Percentiles rank a stretch among this genome's conserved stretches.
Conservation (phyloP, 2,797 vertebrate genomes). For the Leontocebus nigricollis region DNA sequence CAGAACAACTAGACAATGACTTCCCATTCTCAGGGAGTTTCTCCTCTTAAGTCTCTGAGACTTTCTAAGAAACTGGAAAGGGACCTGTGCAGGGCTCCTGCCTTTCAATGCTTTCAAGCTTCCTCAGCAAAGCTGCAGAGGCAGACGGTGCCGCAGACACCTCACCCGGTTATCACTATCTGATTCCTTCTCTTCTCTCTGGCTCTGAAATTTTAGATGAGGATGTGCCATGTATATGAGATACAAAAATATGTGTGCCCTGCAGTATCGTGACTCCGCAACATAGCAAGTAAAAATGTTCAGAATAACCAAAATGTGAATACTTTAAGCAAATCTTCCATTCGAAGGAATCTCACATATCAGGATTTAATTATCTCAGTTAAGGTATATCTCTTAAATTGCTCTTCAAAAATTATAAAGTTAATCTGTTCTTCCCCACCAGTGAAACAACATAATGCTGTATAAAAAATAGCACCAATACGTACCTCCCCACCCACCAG, state of each 20-base stretch:
- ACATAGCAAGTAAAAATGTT: neutral
- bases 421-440: neutral
- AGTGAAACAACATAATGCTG: neutral
- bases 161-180: neutral
- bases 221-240: neutral
- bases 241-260: rapidly evolving
- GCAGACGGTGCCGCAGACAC: neutral
- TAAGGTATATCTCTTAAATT: neutral
- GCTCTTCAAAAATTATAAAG: neutral
- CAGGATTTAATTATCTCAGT: neutral
- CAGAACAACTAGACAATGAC: too few species aligned
- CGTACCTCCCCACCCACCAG: rapidly evolving
- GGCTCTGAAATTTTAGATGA: neutral
- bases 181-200: neutral
- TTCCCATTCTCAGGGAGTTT: neutral
- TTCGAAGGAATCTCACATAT: neutral
- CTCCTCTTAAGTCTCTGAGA: rapidly evolving
- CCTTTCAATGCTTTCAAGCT: neutral
- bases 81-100: rapidly evolving
- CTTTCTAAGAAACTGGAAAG: neutral
- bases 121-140: neutral
- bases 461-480: neutral
- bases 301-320: neutral
- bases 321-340: neutral
- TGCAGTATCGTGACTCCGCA: neutral